These are phyloP conservation scores for Drosophila parabipectinata DNA, from an alignment of 1,140 invertebrate genomes.

Conservation along the genomic window DNA sequence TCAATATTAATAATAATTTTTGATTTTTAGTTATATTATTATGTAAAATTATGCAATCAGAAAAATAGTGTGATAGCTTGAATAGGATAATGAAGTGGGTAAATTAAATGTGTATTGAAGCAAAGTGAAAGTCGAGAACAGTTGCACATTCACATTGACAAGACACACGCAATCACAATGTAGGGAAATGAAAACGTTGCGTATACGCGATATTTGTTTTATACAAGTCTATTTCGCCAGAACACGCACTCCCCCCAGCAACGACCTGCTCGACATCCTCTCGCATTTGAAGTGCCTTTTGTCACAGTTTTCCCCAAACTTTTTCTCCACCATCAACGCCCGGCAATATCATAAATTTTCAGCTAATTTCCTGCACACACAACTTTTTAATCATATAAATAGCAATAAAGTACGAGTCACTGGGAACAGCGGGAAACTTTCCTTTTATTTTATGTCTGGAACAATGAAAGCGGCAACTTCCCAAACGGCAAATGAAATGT, in stretches of 20 bases:
- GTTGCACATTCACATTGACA: slow-evolving; percentile 51
- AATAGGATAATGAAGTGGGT: slow-evolving; percentile 54
- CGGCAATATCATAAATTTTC: slow-evolving; percentile 57
- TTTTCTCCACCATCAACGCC: slow-evolving; percentile 12
- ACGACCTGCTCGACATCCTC: slow-evolving; percentile 15
- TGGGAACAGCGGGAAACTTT: slow-evolving; percentile 31
- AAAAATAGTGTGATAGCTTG: slow-evolving; percentile 16
- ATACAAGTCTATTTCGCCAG: slow-evolving; percentile 59
- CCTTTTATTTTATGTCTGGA: slow-evolving; percentile 14
- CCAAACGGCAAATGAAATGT: slow-evolving; percentile 25
- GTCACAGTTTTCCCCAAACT: slow-evolving; percentile 5
- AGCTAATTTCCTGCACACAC: slow-evolving; percentile 64
- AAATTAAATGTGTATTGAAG: slow-evolving; percentile 42
- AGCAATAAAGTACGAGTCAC: slow-evolving; percentile 30
- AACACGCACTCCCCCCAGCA: slow-evolving; percentile 55
- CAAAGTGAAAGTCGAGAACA: slow-evolving; percentile 54
- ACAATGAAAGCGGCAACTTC: slow-evolving; percentile 19
- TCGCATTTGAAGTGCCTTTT: slow-evolving; percentile 41
- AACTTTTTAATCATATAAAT: slow-evolving; percentile 69
- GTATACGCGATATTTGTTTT: slow-evolving; percentile 68
- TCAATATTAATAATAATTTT: slow-evolving; percentile 15
- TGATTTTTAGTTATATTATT: slow-evolving; percentile 7
- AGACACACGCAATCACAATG: slow-evolving; percentile 37
- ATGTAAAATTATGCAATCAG: slow-evolving; percentile 45
- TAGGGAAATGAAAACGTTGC: slow-evolving; percentile 40